These are phyloP conservation scores for Hymenochirus boettgeri DNA, from an alignment of 2,113 vertebrate genomes.

Conservation along the genomic window DNA sequence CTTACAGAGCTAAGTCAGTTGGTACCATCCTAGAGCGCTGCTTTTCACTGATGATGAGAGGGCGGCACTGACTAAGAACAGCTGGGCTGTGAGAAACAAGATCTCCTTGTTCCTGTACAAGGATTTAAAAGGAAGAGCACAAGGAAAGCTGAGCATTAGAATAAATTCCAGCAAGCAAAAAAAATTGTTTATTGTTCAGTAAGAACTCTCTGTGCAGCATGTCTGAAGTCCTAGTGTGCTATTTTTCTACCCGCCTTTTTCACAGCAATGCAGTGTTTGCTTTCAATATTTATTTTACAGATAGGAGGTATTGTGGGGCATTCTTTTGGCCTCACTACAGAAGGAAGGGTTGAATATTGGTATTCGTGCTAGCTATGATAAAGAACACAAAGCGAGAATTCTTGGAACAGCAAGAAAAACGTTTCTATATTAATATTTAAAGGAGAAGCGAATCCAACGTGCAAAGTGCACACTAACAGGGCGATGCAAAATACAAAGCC, in stretches of 20 bases:
- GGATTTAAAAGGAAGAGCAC: constrained; percentile 39
- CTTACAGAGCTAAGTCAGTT: constrained; percentile 5
- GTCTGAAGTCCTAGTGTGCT: constrained; percentile 11
- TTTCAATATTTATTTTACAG: no score
- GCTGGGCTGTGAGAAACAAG: constrained; percentile 37
- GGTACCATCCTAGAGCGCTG: constrained; percentile 19
- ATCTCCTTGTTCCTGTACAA: constrained; percentile 32
- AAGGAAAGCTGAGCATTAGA: constrained; percentile 34
- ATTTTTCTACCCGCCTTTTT: neutral
- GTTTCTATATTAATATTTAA: no score
- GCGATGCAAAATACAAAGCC: no score
- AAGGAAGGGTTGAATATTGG: no score
- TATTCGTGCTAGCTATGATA: no score
- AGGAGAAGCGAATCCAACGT: no score
- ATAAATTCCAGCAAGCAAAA: constrained; percentile 30
- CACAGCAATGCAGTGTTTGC: neutral
- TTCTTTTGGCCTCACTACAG: no score
- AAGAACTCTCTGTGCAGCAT: constrained; percentile 32
- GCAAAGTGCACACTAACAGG: no score
- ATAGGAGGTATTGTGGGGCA: no score
- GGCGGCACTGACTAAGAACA: constrained; percentile 27
- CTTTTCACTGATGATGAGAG: constrained; percentile 23
- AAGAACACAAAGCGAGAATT: no score
- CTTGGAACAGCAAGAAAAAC: no score
- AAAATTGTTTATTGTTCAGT: constrained; percentile 37